Evolutionary conservation across 2,888 invertebrate genomes (phyloP).

Genomic region (Diarsia brunnea): DNA sequence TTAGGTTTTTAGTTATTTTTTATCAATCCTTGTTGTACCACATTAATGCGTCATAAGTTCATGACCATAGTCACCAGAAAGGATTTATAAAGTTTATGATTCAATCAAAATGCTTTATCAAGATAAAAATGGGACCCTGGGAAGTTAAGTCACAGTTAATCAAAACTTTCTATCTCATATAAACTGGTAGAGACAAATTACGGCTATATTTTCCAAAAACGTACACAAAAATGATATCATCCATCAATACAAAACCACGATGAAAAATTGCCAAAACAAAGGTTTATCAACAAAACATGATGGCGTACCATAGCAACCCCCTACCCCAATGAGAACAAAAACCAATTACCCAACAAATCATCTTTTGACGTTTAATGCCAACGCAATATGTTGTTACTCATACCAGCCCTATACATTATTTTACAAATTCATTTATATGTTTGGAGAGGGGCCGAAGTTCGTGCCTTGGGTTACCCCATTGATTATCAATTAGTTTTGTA

Average conservation of each 20-base stretch:
- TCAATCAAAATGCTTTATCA: slow-evolving; percentile 59
- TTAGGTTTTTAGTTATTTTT: not conserved
- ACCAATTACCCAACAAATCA: slow-evolving; percentile 90
- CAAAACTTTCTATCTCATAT: slow-evolving; percentile 54
- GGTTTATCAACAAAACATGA: slow-evolving; percentile 86
- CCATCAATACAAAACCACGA: slow-evolving; percentile 71
- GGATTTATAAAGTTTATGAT: slow-evolving; percentile 13
- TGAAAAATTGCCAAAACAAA: slow-evolving; percentile 81
- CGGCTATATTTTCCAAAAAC: slow-evolving; percentile 61
- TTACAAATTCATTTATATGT: slow-evolving; percentile 87
- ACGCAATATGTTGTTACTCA: slow-evolving; percentile 89
- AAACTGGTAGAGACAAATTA: slow-evolving; percentile 51
- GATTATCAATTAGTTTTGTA: slow-evolving; percentile 90
- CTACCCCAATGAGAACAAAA: slow-evolving; percentile 84
- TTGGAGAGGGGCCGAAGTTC: slow-evolving; percentile 76
- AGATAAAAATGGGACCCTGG: slow-evolving; percentile 49
- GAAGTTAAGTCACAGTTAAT: slow-evolving; percentile 56
- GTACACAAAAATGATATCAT: slow-evolving; percentile 69
- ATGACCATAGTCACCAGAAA: not conserved
- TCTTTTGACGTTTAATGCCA: slow-evolving; percentile 89
- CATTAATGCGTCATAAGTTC: not conserved
- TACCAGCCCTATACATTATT: slow-evolving; percentile 79
- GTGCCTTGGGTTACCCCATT: slow-evolving; percentile 78
- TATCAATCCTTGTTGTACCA: no score
- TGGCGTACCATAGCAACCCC: slow-evolving; percentile 82